Evolutionary conservation across 2,113 vertebrate genomes (phyloP).

Genomic region (Tauraco erythrolophus): DNA sequence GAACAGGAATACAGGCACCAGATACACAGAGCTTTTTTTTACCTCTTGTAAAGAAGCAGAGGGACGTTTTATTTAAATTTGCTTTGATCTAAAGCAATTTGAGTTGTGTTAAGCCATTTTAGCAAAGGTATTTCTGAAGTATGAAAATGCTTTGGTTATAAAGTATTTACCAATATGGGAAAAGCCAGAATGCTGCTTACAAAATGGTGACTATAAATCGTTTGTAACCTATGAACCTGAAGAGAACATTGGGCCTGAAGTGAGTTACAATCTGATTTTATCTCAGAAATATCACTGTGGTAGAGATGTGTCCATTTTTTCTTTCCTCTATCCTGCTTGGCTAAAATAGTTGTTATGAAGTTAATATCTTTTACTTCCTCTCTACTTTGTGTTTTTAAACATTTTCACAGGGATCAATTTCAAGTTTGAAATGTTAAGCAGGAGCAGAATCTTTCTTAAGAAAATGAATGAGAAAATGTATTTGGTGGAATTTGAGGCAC

Average conservation of each 20-base stretch:
- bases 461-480: not conserved
- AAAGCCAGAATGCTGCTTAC: not conserved
- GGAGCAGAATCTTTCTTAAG: not conserved
- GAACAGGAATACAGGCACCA: conserved; percentile 47
- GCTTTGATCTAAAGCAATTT: conserved; percentile 4
- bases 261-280: not conserved
- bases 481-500: not conserved
- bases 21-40: conserved; percentile 23
- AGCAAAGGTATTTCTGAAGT: conserved; percentile 22
- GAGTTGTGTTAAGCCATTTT: not conserved
- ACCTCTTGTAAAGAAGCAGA: conserved; percentile 1
- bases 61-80: conserved; percentile 6
- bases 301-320: conserved; percentile 1
- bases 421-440: not conserved
- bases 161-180: not conserved
- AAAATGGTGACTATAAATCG: conserved; percentile 29
- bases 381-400: not conserved
- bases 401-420: not conserved
- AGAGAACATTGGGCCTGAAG: not conserved
- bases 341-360: not conserved
- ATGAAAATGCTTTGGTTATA: conserved; percentile 15
- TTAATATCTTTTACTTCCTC: not conserved
- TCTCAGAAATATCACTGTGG: not conserved
- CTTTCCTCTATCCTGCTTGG: not conserved
- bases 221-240: conserved; percentile 13